phyloP scores from a whole-genome alignment of 2,888 invertebrate genomes.

The Phengaris arion region DNA sequence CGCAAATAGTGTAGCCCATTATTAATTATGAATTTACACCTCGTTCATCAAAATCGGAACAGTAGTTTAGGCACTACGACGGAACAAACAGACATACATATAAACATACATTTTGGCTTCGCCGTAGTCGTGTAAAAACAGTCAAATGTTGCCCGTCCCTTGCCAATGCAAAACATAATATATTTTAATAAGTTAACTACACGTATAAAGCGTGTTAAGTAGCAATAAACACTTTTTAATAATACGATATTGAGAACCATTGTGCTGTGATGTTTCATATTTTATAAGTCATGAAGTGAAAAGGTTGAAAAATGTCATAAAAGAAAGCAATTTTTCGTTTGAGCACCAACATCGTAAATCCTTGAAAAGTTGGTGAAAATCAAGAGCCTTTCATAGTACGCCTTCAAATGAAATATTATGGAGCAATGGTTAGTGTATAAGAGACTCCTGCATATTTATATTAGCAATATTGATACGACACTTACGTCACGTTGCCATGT shows the following conservation, averaged over 20 bases:
- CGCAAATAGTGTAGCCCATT: no score
- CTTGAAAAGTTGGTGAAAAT: slow-evolving; percentile 56
- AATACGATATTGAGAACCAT: background rate
- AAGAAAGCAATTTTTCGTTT: slow-evolving; percentile 63
- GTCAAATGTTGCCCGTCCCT: background rate
- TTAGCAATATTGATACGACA: background rate
- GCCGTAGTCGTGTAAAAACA: background rate
- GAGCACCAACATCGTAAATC: slow-evolving; percentile 59
- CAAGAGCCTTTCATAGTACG: slow-evolving; percentile 56
- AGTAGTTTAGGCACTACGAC: background rate
- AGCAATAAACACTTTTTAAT: slow-evolving; percentile 2
- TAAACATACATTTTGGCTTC: background rate
- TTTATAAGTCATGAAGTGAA: slow-evolving; percentile 42
- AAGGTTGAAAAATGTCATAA: slow-evolving; percentile 54
- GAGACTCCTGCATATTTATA: background rate
- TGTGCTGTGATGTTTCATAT: slow-evolving; percentile 29
- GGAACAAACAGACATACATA: background rate
- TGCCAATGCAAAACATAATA: no score
- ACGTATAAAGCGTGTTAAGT: background rate
- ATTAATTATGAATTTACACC: no score
- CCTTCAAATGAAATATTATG: slow-evolving; percentile 39
- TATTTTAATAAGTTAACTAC: background rate
- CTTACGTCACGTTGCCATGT: background rate
- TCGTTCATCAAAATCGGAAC: no score
- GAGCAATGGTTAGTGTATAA: no score